phyloP scores from a whole-genome alignment of 2,113 vertebrate species.

The Chrysemys picta region DNA sequence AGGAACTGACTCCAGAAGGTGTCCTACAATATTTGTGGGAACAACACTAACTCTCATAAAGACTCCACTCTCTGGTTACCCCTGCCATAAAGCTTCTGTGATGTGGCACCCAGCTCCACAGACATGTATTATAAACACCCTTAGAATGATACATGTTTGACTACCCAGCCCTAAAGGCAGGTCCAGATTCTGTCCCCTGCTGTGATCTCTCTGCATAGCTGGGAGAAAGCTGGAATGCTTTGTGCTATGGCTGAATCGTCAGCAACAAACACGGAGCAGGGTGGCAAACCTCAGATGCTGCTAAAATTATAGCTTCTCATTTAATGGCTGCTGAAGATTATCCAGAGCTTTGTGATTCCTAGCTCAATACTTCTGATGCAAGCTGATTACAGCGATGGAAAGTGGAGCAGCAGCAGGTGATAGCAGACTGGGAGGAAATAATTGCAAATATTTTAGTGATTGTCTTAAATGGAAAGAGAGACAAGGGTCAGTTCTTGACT shows the following conservation, averaged over 20 bases:
- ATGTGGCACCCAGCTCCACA: neutral
- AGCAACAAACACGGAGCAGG: neutral
- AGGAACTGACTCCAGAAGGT: neutral
- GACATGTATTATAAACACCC: neutral
- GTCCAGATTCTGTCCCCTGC: neutral
- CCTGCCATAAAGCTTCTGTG: neutral
- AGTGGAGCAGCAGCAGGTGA: constrained; percentile 11
- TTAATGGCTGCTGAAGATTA: neutral
- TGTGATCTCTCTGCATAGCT: accelerated
- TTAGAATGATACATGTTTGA: neutral
- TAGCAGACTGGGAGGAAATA: constrained; percentile 10
- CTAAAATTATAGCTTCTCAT: constrained; percentile 13
- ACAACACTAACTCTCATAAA: neutral
- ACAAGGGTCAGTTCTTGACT: neutral
- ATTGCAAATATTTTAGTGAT: constrained; percentile 44
- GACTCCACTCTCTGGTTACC: neutral
- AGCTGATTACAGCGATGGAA: neutral
- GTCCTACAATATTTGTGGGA: neutral
- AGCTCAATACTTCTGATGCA: neutral
- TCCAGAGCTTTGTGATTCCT: constrained; percentile 15
- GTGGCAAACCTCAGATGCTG: constrained; percentile 30
- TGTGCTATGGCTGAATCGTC: neutral
- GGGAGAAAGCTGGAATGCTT: neutral
- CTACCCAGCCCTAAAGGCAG: neutral
- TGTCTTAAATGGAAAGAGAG: neutral